Evolutionary conservation across 2,888 invertebrate genomes (phyloP).

Genomic region (Phaonia tiefii): DNA sequence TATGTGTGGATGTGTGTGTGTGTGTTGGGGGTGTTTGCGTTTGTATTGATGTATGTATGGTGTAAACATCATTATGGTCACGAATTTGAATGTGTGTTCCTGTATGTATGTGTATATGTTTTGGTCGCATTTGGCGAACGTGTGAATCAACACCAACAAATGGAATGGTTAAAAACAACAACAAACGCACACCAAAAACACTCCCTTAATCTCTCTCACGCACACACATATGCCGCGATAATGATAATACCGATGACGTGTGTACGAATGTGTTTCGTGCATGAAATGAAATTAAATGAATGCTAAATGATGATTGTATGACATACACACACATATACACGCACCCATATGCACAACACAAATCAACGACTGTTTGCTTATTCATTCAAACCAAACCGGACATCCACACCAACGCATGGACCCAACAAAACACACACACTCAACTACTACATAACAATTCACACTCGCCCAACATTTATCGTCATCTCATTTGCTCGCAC

Average conservation of each 20-base stretch:
- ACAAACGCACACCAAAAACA: not conserved
- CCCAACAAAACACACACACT: not conserved
- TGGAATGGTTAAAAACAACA: conserved; percentile 48
- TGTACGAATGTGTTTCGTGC: conserved; percentile 17
- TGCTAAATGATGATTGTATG: conserved; percentile 51
- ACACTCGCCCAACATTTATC: not conserved
- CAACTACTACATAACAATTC: not conserved
- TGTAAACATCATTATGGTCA: conserved; percentile 64
- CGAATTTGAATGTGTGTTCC: conserved; percentile 36
- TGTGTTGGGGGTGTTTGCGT: not conserved
- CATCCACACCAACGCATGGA: not conserved
- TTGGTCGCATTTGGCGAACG: conserved; percentile 60
- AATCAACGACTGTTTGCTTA: conserved; percentile 56
- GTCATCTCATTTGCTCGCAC: not conserved
- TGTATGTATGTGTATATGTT: conserved; percentile 45
- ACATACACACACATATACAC: conserved; percentile 1
- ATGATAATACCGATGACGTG: not conserved
- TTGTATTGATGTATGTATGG: conserved; percentile 35
- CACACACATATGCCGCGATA: conserved; percentile 48
- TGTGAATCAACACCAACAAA: conserved; percentile 64
- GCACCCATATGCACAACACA: conserved; percentile 29
- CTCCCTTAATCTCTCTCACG: not conserved
- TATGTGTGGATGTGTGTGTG: not conserved
- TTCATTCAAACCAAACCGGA: conserved; percentile 44
- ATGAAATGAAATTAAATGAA: conserved; percentile 64